Evolutionary conservation across 1,140 invertebrate species (phyloP), one percentile per base, ranked within the genome.

Genomic region (Diachasma alloeum): DNA sequence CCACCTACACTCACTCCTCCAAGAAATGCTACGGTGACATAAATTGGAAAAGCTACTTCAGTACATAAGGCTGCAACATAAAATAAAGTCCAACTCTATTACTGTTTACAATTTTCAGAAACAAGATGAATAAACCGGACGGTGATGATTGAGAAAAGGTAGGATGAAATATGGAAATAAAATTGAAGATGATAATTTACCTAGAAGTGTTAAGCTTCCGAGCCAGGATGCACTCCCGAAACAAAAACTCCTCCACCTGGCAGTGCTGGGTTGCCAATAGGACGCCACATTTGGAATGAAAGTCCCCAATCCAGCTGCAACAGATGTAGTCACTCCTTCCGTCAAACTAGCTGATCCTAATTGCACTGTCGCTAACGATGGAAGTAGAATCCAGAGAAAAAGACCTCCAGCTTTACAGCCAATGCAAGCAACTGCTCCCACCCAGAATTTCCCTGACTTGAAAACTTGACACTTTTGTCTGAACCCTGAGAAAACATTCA

Each of bases 341-440:
- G 59, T 36, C 0, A 77, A 46, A 53, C 59, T 39, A 56, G 66
- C 44, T 68, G 63, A 26, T 11, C 46, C 67, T 66, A 78, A 44
- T 37, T 31, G 79, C 24, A 79, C 77, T 0, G 84, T 63, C 0
- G 59, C 76, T 24, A 87, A 37, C 1, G 79, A 24, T 1, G 86
- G 84, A 2, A 87, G 69, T 15, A 86, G 26, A n/a, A 83, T 78
- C 85, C 85, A 88, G 6, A 87, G 76, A 36, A 84, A 85, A 3
- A 88, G 66, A 63, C 73, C 24, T 0, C 76, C 78, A 0, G 72
- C 71, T 72, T 81, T 87, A 4, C 82, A 70, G 17, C 83, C 85
- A 10, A 79, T 19, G 69, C 81, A 82, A 1, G 81, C 76, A 8
- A 84, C 13, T 4, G 66, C 68, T 19, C 75, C 80, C n/a, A 79